phyloP scores from a whole-genome alignment of 1,140 invertebrate genomes.

The Formica exsecta region DNA sequence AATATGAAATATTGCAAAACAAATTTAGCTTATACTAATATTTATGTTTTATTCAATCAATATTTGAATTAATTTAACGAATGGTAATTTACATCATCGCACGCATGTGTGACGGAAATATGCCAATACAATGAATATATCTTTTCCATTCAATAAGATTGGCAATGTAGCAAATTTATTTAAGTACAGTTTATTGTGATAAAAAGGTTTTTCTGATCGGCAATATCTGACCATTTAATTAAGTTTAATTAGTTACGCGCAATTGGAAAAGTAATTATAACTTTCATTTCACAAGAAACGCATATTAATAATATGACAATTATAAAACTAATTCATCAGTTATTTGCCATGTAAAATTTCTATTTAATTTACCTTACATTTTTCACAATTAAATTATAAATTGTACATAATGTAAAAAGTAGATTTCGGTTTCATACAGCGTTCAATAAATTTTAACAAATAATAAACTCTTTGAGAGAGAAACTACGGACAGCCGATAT shows the following conservation, averaged over 20 bases:
- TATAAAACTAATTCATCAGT: background rate
- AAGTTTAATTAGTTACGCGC: constrained; percentile 53
- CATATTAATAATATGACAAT: background rate
- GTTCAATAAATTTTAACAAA: background rate
- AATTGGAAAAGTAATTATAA: constrained; percentile 61
- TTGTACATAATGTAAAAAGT: constrained; percentile 7
- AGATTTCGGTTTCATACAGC: background rate
- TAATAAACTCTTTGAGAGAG: background rate
- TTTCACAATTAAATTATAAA: background rate
- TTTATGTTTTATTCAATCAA: background rate
- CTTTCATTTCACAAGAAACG: background rate
- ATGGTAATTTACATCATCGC: background rate
- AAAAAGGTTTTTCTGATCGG: constrained; percentile 60
- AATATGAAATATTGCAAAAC: background rate
- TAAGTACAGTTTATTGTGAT: constrained; percentile 1
- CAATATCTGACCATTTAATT: constrained; percentile 54
- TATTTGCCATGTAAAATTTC: background rate
- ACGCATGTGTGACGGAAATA: no score
- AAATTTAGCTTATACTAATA: background rate
- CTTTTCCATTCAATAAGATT: constrained; percentile 34
- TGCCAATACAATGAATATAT: constrained; percentile 28
- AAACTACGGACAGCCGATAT: constrained; percentile 1
- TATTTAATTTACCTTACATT: background rate
- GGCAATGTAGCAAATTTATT: background rate
- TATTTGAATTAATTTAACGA: constrained; percentile 34